Base-by-base conservation (phyloP, 2,888 invertebrate genomes). In the Steinernema scapterisci region DNA sequence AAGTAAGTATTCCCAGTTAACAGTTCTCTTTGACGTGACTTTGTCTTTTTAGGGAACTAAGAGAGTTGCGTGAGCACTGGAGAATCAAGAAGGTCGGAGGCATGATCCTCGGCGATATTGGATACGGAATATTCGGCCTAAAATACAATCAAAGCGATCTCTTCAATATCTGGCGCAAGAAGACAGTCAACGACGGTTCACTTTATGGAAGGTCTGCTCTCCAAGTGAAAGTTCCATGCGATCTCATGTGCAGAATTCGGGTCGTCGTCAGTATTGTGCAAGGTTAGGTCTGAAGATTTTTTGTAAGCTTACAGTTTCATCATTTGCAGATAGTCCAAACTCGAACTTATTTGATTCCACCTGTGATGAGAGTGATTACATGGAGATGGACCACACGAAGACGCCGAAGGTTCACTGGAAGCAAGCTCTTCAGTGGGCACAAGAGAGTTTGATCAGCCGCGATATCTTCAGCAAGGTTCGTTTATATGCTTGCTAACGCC, bases 381-480 rank as follows among this genome's bases (percentile, higher is more conserved):
- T 73, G 73, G 44, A 73, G 43, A 72, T 44, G 46, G 48, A 45
- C 16, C 13, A 38, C 5, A 9, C 19, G 52, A 74, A 27, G 27
- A 16, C 71, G 45, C 46, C 45, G 74, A 71, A 43, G 23, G 71
- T 86, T 3, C 81, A 78, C 70, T 87, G 86, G 86, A 77, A 80
- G 56, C 77, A 83, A 27, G 81, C 86, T 0, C 70, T 86, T 63
- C 80, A 80, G 56, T 84, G 86, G 85, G 86, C 86, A 0, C 85
- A 85, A 51, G 82, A 87, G 56, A 81, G 85, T 0, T 75, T 86
- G 21, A 77, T 86, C 31, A 78, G 79, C 52, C 75, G 81, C n/a
- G 86, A 87, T 48, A 83, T 82, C 16, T 86, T 83, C 73, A 75
- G 79, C 25, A 75, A 73, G 51, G 84, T 85, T 46, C 38, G 2